Evolutionary conservation across 2,888 invertebrate genomes (phyloP).

Genomic region (Drosophila formosana): DNA sequence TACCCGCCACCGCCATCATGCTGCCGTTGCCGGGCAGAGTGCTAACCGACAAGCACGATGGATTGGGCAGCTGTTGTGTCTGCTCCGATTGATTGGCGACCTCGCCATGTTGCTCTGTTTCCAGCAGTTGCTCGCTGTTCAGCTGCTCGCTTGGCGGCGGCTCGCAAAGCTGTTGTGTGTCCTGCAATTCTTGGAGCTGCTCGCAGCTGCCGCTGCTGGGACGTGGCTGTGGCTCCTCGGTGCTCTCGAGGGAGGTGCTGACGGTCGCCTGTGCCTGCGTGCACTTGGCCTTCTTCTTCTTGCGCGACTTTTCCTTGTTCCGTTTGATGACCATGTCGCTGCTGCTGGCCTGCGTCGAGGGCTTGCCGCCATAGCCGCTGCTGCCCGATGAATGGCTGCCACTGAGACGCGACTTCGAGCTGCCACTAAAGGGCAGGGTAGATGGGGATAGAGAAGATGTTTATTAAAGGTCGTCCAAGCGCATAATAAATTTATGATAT

Average conservation of each 20-base stretch:
- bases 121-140: slow-evolving; percentile 34
- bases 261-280: slow-evolving; percentile 26
- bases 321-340: slow-evolving; percentile 82
- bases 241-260: slow-evolving; percentile 27
- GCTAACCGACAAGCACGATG: slow-evolving; percentile 64
- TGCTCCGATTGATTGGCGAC: slow-evolving; percentile 60
- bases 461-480: background rate
- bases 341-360: slow-evolving; percentile 87
- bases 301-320: slow-evolving; percentile 83
- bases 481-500: too few relatives aligned
- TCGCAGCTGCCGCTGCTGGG: slow-evolving; percentile 39
- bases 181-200: slow-evolving; percentile 30
- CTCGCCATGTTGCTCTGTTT: slow-evolving; percentile 63
- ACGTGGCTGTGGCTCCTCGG: slow-evolving; percentile 42
- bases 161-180: slow-evolving; percentile 32
- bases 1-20: slow-evolving; percentile 4
- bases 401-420: slow-evolving; percentile 91
- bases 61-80: slow-evolving; percentile 63
- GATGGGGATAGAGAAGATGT: background rate
- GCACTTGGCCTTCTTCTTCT: slow-evolving; percentile 83
- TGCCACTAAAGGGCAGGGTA: slow-evolving; percentile 86
- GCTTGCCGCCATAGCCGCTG: slow-evolving; percentile 92
- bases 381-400: slow-evolving; percentile 92
- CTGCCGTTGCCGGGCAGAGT: slow-evolving; percentile 22
- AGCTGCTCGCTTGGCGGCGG: slow-evolving; percentile 41